A percentile compares a stretch with the other conserved stretches of the same genome.
Conservation (phyloP, 2,888 invertebrate genomes). For the Nysson spinosus region DNA sequence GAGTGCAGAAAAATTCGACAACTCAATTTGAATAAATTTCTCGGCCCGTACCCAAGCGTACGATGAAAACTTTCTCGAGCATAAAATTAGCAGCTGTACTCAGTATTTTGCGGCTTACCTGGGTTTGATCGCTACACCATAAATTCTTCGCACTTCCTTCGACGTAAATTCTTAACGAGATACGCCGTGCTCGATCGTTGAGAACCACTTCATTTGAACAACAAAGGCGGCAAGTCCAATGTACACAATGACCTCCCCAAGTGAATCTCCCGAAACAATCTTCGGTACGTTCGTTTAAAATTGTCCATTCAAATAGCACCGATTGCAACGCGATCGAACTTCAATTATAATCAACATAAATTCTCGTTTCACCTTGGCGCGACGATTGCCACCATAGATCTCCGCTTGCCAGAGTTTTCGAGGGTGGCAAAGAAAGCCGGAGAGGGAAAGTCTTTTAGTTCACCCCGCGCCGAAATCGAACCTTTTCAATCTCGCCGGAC, state of each 20-base stretch:
- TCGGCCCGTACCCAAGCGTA: neutral
- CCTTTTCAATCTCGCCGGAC: slow-evolving; percentile 22
- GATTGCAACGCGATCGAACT: neutral
- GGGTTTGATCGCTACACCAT: slow-evolving; percentile 11
- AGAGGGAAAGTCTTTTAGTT: neutral
- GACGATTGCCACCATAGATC: slow-evolving; percentile 12
- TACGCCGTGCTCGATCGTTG: slow-evolving; percentile 6
- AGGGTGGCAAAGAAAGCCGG: neutral
- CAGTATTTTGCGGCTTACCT: slow-evolving; percentile 37
- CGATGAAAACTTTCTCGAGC: slow-evolving; percentile 28
- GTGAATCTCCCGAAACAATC: neutral
- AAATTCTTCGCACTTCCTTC: slow-evolving; percentile 9
- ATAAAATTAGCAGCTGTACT: slow-evolving; percentile 36
- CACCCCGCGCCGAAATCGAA: neutral
- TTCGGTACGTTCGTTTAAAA: neutral
- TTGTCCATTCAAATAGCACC: neutral
- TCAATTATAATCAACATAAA: slow-evolving; percentile 16
- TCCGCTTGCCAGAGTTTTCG: slow-evolving; percentile 1
- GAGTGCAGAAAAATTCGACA: slow-evolving; percentile 37
- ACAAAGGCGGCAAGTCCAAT: neutral
- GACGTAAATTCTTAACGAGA: slow-evolving; percentile 18
- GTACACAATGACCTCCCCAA: neutral
- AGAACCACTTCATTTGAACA: neutral
- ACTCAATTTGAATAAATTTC: slow-evolving; percentile 53
- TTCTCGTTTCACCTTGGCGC: slow-evolving; percentile 7